Base-by-base conservation (phyloP, 2,113 vertebrate species). In the Rhinogobius similis region DNA sequence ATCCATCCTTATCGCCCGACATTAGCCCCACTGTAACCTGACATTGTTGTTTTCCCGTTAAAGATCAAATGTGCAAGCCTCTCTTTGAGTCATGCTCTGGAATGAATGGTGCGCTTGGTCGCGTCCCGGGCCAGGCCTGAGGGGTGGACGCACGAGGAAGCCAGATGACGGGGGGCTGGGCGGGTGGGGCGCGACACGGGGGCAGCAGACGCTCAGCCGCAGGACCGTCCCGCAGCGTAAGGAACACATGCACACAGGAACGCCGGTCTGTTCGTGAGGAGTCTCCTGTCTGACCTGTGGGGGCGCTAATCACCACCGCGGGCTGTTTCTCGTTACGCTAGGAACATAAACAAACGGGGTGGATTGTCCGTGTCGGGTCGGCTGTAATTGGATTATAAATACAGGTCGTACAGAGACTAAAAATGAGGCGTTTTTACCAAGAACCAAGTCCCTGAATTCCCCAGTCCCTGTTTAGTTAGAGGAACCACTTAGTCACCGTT, bases 81-180 rank as follows among this genome's bases (percentile, higher is more conserved):
- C 36, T 36, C 29, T 36, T n/a, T n/a, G 9, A 36, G 58, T 61
- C 58, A 36, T 61, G 58, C 27, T 36, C 36, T 5, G 20, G 58
- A 61, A 74, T 79, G 86, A 88, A 81, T 75, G 84, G 62, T 36
- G 16, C 46, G 46, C 67, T 83, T 79, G 83, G 68, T 79, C 78
- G 0, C 24, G 3, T 0, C 62, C 3, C 13, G 26, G 59, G 36
- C 26, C 62, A 6, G 44, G 55, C 84, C 81, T 18, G 32, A 61
- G 78, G 86, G 72, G 56, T 39, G 4, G 67, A 65, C 39, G 70
- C 89, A 88, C 83, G 86, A 86, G 89, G 84, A 73, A 39, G 20
- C 70, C 82, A 62, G 79, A 75, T 86, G 89, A 89, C 4, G 13
- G 59, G 52, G 66, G 69, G 38, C 67, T 71, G 27, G 1, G 2